These are phyloP conservation scores for Oscarella lobularis DNA, from an alignment of 37 sponge, comb jelly and placozoan genomes.

Conservation along the genomic window DNA sequence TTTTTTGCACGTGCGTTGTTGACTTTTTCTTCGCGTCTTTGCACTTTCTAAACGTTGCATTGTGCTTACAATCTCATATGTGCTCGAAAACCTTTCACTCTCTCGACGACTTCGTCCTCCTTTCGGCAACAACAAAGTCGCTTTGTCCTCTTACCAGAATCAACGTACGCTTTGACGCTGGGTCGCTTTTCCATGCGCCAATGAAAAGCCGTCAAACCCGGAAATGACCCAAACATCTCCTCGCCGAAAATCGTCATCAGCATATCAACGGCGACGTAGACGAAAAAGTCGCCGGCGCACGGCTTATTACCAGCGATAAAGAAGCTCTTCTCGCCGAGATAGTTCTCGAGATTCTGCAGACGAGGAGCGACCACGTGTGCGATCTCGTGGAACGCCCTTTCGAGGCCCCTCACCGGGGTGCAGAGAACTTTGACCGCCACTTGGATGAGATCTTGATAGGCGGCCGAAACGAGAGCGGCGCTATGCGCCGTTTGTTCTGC, in stretches of 20 bases:
- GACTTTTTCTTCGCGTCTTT: too few species aligned
- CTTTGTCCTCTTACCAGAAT: neutral
- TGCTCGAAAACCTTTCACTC: neutral
- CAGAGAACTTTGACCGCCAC: neutral
- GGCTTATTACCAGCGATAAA: neutral
- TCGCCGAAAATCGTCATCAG: neutral
- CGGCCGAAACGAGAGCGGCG: neutral
- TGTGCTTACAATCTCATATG: too few species aligned
- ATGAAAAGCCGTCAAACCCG: neutral
- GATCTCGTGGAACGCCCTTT: neutral
- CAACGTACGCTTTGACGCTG: neutral
- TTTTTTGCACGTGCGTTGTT: too few species aligned
- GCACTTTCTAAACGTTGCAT: too few species aligned
- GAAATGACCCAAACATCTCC: neutral
- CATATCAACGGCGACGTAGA: neutral
- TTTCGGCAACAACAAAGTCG: neutral
- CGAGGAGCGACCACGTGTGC: neutral
- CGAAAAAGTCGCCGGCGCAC: neutral
- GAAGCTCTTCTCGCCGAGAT: neutral
- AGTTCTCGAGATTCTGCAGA: neutral
- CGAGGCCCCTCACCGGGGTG: neutral
- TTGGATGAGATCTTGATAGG: neutral
- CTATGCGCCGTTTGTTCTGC: neutral
- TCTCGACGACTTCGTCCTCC: neutral
- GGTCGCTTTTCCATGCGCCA: neutral